phyloP scores from a whole-genome alignment of 1,140 invertebrate genomes.

The Drosophila sulfurigaster region DNA sequence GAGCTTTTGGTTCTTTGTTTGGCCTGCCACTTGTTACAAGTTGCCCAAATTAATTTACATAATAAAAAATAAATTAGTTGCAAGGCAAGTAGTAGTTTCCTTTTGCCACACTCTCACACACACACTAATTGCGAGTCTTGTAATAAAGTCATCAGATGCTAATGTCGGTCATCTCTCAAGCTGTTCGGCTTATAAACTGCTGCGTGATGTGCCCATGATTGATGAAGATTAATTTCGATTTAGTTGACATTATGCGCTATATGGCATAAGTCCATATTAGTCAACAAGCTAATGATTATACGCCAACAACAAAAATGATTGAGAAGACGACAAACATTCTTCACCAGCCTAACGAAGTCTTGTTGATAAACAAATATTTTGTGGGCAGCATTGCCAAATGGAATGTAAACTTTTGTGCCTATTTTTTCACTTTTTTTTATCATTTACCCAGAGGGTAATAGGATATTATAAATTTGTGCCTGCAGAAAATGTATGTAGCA shows the following conservation, averaged over 20 bases:
- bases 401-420: too few relatives aligned
- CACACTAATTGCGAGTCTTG: conserved; percentile 22
- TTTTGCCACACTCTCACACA: neutral
- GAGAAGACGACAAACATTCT: neutral
- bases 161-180: conserved; percentile 34
- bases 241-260: conserved; percentile 42
- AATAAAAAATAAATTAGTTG: conserved; percentile 76
- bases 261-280: conserved; percentile 23
- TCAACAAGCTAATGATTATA: conserved; percentile 3
- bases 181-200: conserved; percentile 26
- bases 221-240: conserved; percentile 69
- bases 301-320: neutral
- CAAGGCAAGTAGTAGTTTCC: conserved; percentile 30
- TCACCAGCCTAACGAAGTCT: neutral
- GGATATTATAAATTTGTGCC: too few relatives aligned
- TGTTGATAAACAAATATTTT: too few relatives aligned
- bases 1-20: neutral
- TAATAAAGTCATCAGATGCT: conserved; percentile 35
- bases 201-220: conserved; percentile 49
- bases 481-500: too few relatives aligned
- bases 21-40: conserved; percentile 64
- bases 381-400: too few relatives aligned
- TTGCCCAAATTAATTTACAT: conserved; percentile 79
- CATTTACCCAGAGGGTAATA: too few relatives aligned
- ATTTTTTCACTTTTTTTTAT: too few relatives aligned